Base-by-base conservation (phyloP, 2,797 vertebrate genomes). In the Semotilus atromaculatus region DNA sequence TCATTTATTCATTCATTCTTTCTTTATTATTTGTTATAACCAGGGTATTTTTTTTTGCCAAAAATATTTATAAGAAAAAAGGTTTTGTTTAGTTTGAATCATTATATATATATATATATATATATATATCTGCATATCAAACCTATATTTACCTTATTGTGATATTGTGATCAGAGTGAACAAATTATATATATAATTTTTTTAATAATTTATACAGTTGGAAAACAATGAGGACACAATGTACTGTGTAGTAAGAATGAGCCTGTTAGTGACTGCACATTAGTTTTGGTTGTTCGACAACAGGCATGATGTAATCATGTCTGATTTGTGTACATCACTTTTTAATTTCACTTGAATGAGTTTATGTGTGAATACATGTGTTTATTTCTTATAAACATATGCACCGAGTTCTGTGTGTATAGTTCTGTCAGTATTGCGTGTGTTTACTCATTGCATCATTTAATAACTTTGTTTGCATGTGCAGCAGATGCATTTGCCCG, bases 321-420 rank as follows among this genome's bases (percentile, higher is more conserved):
- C 43, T 66, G 58, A 74, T 80, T 55, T 85, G 87, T 83, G 36
- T 76, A 40, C 80, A 34, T 90, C 84, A 85, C 83, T 88, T 84
- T 55, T 78, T 48, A 16, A 62, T 78, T 85, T 62, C 70, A 51
- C 66, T 26, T 71, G 53, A 71, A 80, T 73, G 45, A 53, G 45
- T 81, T 73, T 31, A 31, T 72, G 77, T 43, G 43, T 43, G 43
- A 26, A 29, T 85, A 34, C 78, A 72, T 74, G 66, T 64, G 84
- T 73, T 60, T 80, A 79, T 78, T 74, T 74, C 58, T n/a, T 29
- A 55, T 58, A 68, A 55, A 68, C 62, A 70, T 53, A 55, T 78
- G 64, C 29, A 55, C 31, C 18, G 60, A 73, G 26, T 55, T 70
- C 5, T 74, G 29, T 80, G 40, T 83, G 34, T 82, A 53, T 31